Percentiles rank a stretch among this genome's conserved stretches.
Conservation (phyloP, 2,888 invertebrate species). For the Beris morrisii region DNA sequence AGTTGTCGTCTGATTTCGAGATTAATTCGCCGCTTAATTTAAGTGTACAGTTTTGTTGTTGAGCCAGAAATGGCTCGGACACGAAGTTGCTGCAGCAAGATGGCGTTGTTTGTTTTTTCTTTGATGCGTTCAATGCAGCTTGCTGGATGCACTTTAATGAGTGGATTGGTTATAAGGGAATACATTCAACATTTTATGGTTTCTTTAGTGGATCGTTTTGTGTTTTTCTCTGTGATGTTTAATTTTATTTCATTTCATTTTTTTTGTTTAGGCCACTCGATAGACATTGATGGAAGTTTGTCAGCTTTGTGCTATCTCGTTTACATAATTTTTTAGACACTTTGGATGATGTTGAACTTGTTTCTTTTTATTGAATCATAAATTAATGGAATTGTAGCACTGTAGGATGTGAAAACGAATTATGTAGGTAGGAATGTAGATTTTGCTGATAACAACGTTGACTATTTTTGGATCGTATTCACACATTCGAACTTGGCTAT, state of each 20-base stretch:
- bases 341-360: constrained; percentile 16
- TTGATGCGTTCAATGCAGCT: constrained; percentile 3
- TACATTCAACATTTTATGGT: constrained; percentile 14
- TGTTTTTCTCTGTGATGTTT: constrained; percentile 1
- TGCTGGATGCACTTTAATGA: constrained; percentile 22
- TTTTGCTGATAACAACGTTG: not conserved
- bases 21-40: constrained; percentile 39
- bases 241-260: not conserved
- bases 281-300: constrained; percentile 8
- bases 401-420: not conserved
- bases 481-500: no score
- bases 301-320: constrained; percentile 8
- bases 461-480: no score
- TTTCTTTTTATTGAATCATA: constrained; percentile 19
- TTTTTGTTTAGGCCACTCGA: constrained; percentile 1
- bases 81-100: no score
- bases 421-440: constrained; percentile 16
- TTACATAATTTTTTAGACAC: constrained; percentile 19
- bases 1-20: constrained; percentile 37
- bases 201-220: constrained; percentile 16
- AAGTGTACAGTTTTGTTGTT: constrained; percentile 20
- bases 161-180: not conserved
- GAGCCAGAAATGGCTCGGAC: no score
- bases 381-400: constrained; percentile 15
- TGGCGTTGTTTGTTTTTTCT: constrained; percentile 7